Percentiles rank a stretch among this genome's conserved stretches.
Conservation (phyloP, 2,113 vertebrate species). For the Hylia prasina region DNA sequence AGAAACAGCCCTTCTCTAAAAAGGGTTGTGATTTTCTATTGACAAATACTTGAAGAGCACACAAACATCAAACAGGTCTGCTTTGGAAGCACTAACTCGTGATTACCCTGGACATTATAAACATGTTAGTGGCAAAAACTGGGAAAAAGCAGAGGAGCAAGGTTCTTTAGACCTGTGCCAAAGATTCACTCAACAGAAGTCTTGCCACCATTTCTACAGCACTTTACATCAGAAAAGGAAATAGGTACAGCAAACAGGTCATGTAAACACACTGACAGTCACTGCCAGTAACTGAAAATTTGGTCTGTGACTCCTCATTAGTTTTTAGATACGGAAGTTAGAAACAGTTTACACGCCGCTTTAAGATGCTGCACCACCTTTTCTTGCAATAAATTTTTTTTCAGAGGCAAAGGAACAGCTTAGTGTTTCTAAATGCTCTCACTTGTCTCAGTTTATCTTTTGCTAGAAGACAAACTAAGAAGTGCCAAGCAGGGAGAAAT, state of each 20-base stretch:
- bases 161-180: not conserved
- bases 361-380: not conserved
- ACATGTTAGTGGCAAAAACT: not conserved
- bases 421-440: not conserved
- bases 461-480: not conserved
- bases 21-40: not conserved
- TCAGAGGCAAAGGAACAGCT: not conserved
- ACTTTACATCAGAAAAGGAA: not conserved
- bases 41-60: not conserved
- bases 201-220: not conserved
- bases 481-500: not conserved
- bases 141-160: not conserved
- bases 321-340: not conserved
- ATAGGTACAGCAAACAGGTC: not conserved
- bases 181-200: not conserved
- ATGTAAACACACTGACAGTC: not conserved
- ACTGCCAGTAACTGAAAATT: not conserved
- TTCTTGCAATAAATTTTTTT: not conserved
- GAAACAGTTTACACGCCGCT: not conserved
- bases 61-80: not conserved
- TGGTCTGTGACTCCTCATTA: not conserved
- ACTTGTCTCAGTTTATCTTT: not conserved
- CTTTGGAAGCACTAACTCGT: not conserved
- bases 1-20: not conserved
- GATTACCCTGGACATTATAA: not conserved